Percentiles rank a stretch among this genome's conserved stretches.
These are phyloP conservation scores for Salarias fasciatus DNA, from an alignment of 2,797 vertebrate genomes.

Conservation along the genomic window DNA sequence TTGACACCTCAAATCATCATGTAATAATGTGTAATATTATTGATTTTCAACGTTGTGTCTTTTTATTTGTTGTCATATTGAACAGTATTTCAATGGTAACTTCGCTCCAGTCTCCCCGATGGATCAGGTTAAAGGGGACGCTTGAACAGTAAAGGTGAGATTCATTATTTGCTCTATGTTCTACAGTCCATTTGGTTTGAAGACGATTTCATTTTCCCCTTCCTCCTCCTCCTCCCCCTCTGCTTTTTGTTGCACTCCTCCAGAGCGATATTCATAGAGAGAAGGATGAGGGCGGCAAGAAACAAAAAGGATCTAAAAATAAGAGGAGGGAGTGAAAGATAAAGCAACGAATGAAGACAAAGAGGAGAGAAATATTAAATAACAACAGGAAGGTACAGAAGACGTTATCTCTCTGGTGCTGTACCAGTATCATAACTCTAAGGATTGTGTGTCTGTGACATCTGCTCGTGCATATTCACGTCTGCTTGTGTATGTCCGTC, in stretches of 20 bases:
- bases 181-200: constrained; percentile 6
- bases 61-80: too few relatives aligned
- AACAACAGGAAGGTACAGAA: constrained; percentile 4
- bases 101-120: too few relatives aligned
- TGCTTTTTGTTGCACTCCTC: constrained; percentile 31
- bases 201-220: constrained; percentile 24
- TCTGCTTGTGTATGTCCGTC: constrained; percentile 19
- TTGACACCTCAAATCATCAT: too few relatives aligned
- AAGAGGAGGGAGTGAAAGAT: constrained; percentile 31
- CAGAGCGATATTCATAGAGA: constrained; percentile 25
- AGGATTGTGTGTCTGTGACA: not conserved
- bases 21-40: too few relatives aligned
- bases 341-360: constrained; percentile 35
- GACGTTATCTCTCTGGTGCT: not conserved
- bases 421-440: not conserved
- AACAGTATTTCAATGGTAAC: too few relatives aligned
- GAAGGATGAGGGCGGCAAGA: constrained; percentile 46
- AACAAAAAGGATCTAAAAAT: constrained; percentile 61
- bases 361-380: constrained; percentile 2
- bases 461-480: constrained; percentile 32
- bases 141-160: not conserved
- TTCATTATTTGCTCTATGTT: constrained; percentile 1
- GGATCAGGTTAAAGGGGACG: too few relatives aligned
- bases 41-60: too few relatives aligned
- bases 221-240: constrained; percentile 1